These are phyloP conservation scores for Calephelis nemesis DNA, from an alignment of 1,140 invertebrate genomes.

Conservation along the genomic window DNA sequence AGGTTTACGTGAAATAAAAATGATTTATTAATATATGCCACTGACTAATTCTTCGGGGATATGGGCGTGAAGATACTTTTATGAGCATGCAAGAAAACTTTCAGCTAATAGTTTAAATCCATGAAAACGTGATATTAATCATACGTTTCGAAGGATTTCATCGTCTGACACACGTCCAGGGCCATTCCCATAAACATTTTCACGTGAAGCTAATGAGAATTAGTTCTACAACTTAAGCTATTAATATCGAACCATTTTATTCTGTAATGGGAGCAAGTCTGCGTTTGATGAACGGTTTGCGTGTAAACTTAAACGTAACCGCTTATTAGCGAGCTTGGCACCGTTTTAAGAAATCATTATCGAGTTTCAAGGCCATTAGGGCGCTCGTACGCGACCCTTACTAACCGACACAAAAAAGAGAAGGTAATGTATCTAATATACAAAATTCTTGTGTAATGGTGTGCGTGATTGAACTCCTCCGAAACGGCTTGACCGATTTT, in stretches of 20 bases:
- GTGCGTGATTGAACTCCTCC: too few species aligned
- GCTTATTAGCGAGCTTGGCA: constrained; percentile 29
- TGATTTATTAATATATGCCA: too few species aligned
- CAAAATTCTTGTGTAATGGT: too few species aligned
- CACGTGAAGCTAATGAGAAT: constrained; percentile 14
- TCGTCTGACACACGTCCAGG: constrained; percentile 2
- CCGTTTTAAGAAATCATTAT: constrained; percentile 21
- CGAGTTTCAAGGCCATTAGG: background rate
- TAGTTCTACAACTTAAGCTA: constrained; percentile 18
- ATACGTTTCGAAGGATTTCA: background rate
- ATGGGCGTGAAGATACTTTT: too few species aligned
- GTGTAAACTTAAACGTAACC: constrained; percentile 25
- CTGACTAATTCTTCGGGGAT: too few species aligned
- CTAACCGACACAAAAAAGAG: too few species aligned
- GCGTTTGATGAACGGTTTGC: constrained; percentile 33
- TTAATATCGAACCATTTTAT: constrained; percentile 18
- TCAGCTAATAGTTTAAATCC: background rate
- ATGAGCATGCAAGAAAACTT: background rate
- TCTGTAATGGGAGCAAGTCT: constrained; percentile 18
- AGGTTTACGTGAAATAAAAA: too few species aligned
- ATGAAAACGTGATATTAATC: constrained; percentile 7
- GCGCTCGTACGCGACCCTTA: background rate
- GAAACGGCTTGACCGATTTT: too few species aligned
- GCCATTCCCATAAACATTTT: constrained; percentile 1
- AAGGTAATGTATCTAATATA: too few species aligned